These are phyloP conservation scores for Orgyia antiqua DNA, from an alignment of 2,888 invertebrate genomes.

Conservation along the genomic window DNA sequence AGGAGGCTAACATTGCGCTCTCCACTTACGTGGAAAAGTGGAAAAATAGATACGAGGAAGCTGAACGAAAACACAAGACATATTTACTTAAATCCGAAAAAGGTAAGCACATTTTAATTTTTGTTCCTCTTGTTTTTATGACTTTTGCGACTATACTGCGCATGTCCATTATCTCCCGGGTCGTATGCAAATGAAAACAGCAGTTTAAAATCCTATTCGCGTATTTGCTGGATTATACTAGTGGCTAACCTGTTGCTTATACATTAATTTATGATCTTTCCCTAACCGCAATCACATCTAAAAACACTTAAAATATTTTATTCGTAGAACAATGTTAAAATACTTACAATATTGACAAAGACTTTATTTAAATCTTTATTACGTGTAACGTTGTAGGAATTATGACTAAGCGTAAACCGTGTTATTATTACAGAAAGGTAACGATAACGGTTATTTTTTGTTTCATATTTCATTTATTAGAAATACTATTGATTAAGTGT, in stretches of 20 bases:
- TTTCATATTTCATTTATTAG: no score
- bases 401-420: conserved; percentile 12
- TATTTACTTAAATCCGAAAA: conserved; percentile 83
- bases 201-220: conserved; percentile 61
- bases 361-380: conserved; percentile 11
- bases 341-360: conserved; percentile 23
- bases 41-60: conserved; percentile 84
- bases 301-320: conserved; percentile 22
- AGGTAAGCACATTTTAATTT: conserved; percentile 67
- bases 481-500: no score
- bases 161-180: conserved; percentile 50
- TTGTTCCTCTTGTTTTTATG: conserved; percentile 22
- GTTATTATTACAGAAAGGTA: no score
- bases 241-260: conserved; percentile 70
- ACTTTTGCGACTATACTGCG: conserved; percentile 48
- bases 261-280: conserved; percentile 60
- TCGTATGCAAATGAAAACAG: conserved; percentile 62
- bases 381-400: conserved; percentile 11
- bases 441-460: no score
- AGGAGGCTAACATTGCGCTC: conserved; percentile 68
- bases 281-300: conserved; percentile 37
- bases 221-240: conserved; percentile 67
- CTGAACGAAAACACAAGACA: conserved; percentile 82
- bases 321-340: conserved; percentile 11
- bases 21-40: conserved; percentile 78